Evolutionary conservation across 2,888 invertebrate species (phyloP).

Genomic region (Ametastegia equiseti): DNA sequence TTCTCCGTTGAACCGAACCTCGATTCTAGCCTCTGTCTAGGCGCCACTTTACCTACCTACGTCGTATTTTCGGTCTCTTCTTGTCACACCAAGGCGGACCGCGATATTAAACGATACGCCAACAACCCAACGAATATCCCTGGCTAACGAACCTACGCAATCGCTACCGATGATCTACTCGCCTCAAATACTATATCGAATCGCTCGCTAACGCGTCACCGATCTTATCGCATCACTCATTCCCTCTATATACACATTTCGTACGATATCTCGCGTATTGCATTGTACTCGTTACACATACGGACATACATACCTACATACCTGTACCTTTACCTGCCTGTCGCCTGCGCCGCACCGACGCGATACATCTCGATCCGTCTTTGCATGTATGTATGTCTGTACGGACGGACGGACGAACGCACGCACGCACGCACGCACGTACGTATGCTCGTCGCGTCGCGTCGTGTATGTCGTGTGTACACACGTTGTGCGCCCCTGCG

Average conservation of each 20-base stretch:
- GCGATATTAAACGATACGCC: neutral
- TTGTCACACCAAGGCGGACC: neutral
- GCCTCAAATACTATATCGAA: neutral
- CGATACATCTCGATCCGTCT: neutral
- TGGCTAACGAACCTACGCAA: constrained; percentile 17
- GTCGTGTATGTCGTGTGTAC: neutral
- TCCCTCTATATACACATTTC: neutral
- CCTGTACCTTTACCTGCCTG: neutral
- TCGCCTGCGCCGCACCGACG: neutral
- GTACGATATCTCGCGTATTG: constrained; percentile 1
- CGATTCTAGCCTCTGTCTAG: constrained; percentile 38
- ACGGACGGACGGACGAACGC: no score
- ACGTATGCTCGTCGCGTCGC: no score
- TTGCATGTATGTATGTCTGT: neutral
- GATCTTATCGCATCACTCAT: constrained; percentile 10
- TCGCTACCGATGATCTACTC: neutral
- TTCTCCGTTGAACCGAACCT: constrained; percentile 18
- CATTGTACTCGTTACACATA: neutral
- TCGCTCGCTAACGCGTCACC: constrained; percentile 4
- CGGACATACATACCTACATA: no score
- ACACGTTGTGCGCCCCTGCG: constrained; percentile 7
- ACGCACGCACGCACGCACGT: no score
- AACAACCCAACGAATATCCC: neutral
- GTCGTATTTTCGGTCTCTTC: constrained; percentile 42
- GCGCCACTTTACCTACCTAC: constrained; percentile 36